Conservation (phyloP, 2,797 vertebrate genomes). For the Sebastes cheni region DNA sequence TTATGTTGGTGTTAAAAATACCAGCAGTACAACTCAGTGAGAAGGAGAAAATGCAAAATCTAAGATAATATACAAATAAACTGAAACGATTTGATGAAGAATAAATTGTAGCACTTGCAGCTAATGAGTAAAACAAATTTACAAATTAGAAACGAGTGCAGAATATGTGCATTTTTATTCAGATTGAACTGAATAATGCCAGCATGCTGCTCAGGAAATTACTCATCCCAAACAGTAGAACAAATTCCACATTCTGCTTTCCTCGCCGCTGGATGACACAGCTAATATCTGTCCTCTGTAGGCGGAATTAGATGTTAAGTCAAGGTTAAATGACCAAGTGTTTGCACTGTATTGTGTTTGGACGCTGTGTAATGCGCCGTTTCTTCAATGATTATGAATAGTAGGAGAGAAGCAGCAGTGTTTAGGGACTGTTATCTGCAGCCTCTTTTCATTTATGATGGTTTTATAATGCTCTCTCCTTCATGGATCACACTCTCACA, state of each 20-base stretch:
- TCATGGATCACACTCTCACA: slow-evolving; percentile 69
- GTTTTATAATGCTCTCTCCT: slow-evolving; percentile 71
- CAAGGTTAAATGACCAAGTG: slow-evolving; percentile 63
- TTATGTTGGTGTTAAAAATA: slow-evolving; percentile 33
- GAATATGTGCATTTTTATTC: slow-evolving; percentile 11
- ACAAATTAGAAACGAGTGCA: slow-evolving; percentile 9
- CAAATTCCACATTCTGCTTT: slow-evolving; percentile 25
- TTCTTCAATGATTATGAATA: slow-evolving; percentile 58
- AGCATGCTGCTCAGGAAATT: slow-evolving; percentile 2
- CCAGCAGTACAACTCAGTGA: slow-evolving; percentile 7
- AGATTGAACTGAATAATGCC: slow-evolving; percentile 21
- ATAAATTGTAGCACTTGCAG: neutral
- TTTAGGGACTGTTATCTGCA: slow-evolving; percentile 62
- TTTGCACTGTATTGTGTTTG: slow-evolving; percentile 48
- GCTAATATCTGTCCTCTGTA: slow-evolving; percentile 36
- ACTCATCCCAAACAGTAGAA: slow-evolving; percentile 8
- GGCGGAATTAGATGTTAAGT: slow-evolving; percentile 54
- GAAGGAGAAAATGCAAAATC: neutral
- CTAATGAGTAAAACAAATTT: slow-evolving; percentile 14
- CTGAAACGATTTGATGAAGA: neutral
- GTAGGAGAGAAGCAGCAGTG: slow-evolving; percentile 43
- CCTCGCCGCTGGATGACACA: slow-evolving; percentile 28
- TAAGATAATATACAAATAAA: neutral
- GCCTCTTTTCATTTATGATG: slow-evolving; percentile 70
- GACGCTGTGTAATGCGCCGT: slow-evolving; percentile 33